Conservation (phyloP, 1,140 invertebrate genomes). For the Brevipalpus yothersi region DNA sequence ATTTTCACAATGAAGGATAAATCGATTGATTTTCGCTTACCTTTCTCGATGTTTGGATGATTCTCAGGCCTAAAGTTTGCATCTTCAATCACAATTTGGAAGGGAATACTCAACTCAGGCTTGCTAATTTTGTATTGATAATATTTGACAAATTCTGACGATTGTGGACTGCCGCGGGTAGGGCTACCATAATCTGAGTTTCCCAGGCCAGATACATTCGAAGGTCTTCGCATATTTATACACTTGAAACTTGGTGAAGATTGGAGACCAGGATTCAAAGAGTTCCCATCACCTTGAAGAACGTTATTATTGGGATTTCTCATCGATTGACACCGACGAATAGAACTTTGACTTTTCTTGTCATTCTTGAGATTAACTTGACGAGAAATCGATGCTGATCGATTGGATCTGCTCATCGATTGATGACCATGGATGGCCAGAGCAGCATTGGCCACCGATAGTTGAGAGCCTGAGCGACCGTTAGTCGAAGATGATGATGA, state of each 20-base stretch:
- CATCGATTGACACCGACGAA: slow-evolving; percentile 1
- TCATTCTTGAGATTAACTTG: neutral
- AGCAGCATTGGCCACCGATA: neutral
- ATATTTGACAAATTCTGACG: slow-evolving; percentile 1
- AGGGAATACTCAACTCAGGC: neutral
- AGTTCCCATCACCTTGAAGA: neutral
- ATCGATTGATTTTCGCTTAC: too few relatives aligned
- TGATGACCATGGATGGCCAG: neutral
- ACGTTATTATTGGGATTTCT: neutral
- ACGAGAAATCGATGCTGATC: neutral
- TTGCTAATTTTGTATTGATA: neutral
- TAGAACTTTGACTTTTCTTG: neutral
- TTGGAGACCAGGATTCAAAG: neutral
- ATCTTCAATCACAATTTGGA: neutral
- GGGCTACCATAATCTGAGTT: neutral
- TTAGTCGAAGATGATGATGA: neutral
- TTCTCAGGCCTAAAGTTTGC: neutral
- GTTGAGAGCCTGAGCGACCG: neutral
- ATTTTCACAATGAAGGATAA: too few relatives aligned
- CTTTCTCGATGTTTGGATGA: too few relatives aligned
- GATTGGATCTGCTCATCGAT: neutral
- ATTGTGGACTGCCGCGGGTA: neutral
- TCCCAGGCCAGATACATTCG: too few relatives aligned
- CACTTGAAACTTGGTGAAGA: neutral
- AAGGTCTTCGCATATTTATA: neutral